phyloP scores from a whole-genome alignment of 2,797 vertebrate species.

The Bovichtus variegatus region DNA sequence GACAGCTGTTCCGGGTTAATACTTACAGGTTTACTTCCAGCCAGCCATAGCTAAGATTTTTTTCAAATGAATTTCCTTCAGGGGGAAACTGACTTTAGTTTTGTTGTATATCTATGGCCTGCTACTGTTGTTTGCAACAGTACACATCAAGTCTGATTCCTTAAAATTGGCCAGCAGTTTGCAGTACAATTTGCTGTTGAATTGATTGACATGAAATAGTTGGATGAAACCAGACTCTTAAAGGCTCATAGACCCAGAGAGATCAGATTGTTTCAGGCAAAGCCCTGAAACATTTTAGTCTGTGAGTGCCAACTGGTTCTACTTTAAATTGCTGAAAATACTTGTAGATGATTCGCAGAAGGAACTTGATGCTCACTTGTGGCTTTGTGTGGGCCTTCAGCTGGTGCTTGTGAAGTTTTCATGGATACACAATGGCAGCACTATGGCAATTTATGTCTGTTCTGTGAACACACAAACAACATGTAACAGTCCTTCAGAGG shows the following conservation, averaged over 20 bases:
- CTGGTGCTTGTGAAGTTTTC: slow-evolving; percentile 36
- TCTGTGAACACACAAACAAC: slow-evolving; percentile 16
- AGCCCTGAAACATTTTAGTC: slow-evolving; percentile 45
- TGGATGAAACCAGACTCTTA: slow-evolving; percentile 61
- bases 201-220: slow-evolving; percentile 61
- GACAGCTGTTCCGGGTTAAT: slow-evolving; percentile 85
- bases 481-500: slow-evolving; percentile 37
- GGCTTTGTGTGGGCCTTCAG: slow-evolving; percentile 28
- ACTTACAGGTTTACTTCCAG: slow-evolving; percentile 77
- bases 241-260: slow-evolving; percentile 46
- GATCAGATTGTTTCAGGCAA: slow-evolving; percentile 39
- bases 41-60: slow-evolving; percentile 59
- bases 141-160: slow-evolving; percentile 33
- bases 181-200: slow-evolving; percentile 48
- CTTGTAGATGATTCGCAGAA: slow-evolving; percentile 60
- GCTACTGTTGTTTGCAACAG: slow-evolving; percentile 58
- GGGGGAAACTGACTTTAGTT: slow-evolving; percentile 52
- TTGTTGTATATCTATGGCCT: slow-evolving; percentile 41
- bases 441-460: slow-evolving; percentile 23
- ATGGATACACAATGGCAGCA: slow-evolving; percentile 35
- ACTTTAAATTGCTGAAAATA: slow-evolving; percentile 63
- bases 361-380: slow-evolving; percentile 52
- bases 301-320: slow-evolving; percentile 47
- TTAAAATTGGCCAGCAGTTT: slow-evolving; percentile 51
- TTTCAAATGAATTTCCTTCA: slow-evolving; percentile 62